Conservation (phyloP, 1,140 invertebrate species). For the Aphelinus atriplicis region DNA sequence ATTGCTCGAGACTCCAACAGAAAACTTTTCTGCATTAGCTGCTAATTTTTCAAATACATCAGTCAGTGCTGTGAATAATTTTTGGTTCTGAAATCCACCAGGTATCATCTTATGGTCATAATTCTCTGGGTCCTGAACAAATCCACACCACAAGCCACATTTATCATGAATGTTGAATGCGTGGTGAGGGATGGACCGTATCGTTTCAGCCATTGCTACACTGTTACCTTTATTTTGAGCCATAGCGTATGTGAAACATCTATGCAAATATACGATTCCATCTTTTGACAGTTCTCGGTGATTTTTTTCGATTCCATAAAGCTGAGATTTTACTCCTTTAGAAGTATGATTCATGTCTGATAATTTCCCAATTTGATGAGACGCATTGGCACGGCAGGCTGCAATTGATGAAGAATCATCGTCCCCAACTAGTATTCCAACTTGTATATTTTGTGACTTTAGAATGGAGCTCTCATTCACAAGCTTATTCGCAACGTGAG, state of each 20-base stretch:
- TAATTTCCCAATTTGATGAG: conserved; percentile 15
- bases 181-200: conserved; percentile 36
- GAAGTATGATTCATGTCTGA: conserved; percentile 37
- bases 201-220: conserved; percentile 25
- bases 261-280: conserved; percentile 34
- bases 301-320: conserved; percentile 32
- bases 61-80: conserved; percentile 37
- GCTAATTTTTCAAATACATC: conserved; percentile 36
- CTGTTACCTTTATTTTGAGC: conserved; percentile 41
- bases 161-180: conserved; percentile 41
- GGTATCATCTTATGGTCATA: conserved; percentile 38
- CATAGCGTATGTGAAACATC: conserved; percentile 39
- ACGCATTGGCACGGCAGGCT: conserved; percentile 10
- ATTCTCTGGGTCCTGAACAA: conserved; percentile 32
- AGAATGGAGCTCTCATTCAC: conserved; percentile 28
- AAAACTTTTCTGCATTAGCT: conserved; percentile 37
- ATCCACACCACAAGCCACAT: conserved; percentile 43
- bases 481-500: conserved; percentile 18
- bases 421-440: neutral
- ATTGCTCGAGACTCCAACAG: conserved; percentile 38
- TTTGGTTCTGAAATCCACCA: conserved; percentile 33
- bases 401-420: conserved; percentile 37
- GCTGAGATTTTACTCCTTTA: conserved; percentile 19
- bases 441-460: no score
- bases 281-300: conserved; percentile 35